Percentiles rank a stretch among this genome's conserved stretches.
Evolutionary conservation across 1,140 invertebrate genomes (phyloP).

Genomic region (Ceratitis capitata): DNA sequence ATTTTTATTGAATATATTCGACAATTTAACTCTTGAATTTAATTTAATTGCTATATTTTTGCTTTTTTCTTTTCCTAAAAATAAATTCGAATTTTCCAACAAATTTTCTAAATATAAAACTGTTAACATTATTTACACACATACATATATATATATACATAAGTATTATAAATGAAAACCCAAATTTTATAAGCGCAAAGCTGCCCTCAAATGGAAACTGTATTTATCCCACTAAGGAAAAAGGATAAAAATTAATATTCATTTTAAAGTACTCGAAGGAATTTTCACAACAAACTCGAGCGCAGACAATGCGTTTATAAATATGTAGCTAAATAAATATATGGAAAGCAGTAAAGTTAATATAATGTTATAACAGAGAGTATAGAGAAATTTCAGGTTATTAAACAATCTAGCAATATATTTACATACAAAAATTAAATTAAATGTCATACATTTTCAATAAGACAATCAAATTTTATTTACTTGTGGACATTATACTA

Average conservation of each 20-base stretch:
- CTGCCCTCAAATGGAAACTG: slow-evolving; percentile 41
- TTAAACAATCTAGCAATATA: no score
- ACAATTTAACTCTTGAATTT: background rate
- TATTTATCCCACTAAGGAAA: slow-evolving; percentile 47
- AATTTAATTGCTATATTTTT: background rate
- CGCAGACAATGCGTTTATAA: slow-evolving; percentile 13
- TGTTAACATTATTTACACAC: background rate
- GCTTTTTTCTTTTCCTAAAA: background rate
- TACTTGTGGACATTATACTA: no score
- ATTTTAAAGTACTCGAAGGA: no score
- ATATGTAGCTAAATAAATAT: background rate
- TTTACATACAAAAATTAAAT: no score
- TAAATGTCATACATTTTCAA: no score
- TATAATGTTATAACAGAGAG: no score
- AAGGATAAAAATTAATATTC: slow-evolving; percentile 46
- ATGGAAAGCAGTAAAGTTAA: background rate
- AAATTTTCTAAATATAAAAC: background rate
- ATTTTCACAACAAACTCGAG: background rate
- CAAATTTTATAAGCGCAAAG: slow-evolving; percentile 42
- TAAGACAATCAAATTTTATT: no score
- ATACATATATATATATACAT: background rate
- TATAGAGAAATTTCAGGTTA: no score
- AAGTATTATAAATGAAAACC: background rate
- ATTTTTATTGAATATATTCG: background rate
- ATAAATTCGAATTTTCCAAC: slow-evolving; percentile 6